Percentiles rank a stretch among this genome's conserved stretches.
These are phyloP conservation scores for Acanthiza pusilla DNA, from an alignment of 2,797 vertebrate species.

Conservation along the genomic window DNA sequence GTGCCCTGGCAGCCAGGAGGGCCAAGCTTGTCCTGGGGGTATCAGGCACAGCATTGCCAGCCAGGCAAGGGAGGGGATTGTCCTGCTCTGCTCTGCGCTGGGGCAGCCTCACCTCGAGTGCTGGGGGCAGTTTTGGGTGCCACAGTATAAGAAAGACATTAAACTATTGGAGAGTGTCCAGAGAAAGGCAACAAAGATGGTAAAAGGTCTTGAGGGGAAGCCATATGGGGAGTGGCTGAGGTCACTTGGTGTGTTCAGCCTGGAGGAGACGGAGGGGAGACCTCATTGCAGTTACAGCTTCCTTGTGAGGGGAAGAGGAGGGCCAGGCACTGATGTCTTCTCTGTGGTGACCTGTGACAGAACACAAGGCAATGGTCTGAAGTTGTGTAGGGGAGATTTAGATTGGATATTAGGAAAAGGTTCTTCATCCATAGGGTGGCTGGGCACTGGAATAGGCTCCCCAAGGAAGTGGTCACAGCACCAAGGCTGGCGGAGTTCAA, in stretches of 20 bases:
- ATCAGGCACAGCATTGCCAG: not conserved
- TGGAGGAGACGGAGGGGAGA: not conserved
- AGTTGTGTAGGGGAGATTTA: not conserved
- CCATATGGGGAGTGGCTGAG: accelerated
- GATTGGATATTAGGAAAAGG: accelerated
- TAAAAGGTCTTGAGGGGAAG: not conserved
- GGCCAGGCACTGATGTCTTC: not conserved
- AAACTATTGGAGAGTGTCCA: accelerated
- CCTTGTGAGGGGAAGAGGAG: not conserved
- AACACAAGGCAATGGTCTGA: not conserved
- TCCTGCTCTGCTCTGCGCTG: not conserved
- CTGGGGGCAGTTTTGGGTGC: not conserved
- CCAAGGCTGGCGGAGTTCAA: not conserved
- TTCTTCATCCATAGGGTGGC: not conserved
- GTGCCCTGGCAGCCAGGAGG: not conserved
- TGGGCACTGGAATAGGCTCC: not conserved
- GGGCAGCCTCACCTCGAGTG: not conserved
- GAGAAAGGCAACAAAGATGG: accelerated
- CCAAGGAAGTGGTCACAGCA: accelerated
- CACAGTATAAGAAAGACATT: accelerated
- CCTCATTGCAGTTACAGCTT: not conserved
- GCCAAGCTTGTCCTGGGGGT: not conserved
- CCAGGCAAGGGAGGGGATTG: not conserved
- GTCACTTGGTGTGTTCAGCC: not conserved
- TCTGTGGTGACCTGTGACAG: not conserved